Evolutionary conservation across 2,113 vertebrate genomes (phyloP), one percentile per base, ranked within the genome.

Genomic region (Thymallus thymallus): DNA sequence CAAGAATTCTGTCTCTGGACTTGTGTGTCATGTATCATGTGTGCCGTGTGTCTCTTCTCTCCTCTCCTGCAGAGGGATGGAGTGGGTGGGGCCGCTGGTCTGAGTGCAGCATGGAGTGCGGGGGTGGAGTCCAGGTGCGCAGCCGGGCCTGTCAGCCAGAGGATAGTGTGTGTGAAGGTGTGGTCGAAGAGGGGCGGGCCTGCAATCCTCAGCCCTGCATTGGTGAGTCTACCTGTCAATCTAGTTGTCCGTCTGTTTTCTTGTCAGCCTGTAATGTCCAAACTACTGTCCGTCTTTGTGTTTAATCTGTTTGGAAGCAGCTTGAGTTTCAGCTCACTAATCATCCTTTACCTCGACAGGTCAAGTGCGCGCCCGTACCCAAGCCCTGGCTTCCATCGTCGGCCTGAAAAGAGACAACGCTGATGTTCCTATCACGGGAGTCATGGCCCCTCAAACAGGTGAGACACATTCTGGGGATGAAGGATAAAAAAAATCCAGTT

Each of bases 151-250:
- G 97, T 81, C 94, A 95, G 76, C 94, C 96, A 0, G 94, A 95
- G 0, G 91, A 96, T 20, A 89, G 84, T 7, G 88, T 93, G 74
- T 99, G 97, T 70, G 94, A 96, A 81, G 97, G 97, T 48, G 96
- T 97, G 23, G 91, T 98, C 35, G 97, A 98, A 79, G 97, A 99
- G 83, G 97, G 96, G 0, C 94, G 95, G 3, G 91, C 97, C 72
- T 99, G 97, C 92, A 99, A 99, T 92, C 93, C 95, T 80, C 96
- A 96, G 85, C 90, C 92, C 1, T 97, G 96, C 91, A 96, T 93
- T 81, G 94, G 96, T 97, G 90, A 94, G 92, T 80, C 68, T 23
- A 30, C 18, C 66, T 74, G 24, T 58, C 68, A 60, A 12, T 23
- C 61, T 56, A 22, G 10, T 10, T 13, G 16, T 26, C 61, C 56